Evolutionary conservation across 2,888 invertebrate species (phyloP).

Genomic region (Boloria euphrosyne): DNA sequence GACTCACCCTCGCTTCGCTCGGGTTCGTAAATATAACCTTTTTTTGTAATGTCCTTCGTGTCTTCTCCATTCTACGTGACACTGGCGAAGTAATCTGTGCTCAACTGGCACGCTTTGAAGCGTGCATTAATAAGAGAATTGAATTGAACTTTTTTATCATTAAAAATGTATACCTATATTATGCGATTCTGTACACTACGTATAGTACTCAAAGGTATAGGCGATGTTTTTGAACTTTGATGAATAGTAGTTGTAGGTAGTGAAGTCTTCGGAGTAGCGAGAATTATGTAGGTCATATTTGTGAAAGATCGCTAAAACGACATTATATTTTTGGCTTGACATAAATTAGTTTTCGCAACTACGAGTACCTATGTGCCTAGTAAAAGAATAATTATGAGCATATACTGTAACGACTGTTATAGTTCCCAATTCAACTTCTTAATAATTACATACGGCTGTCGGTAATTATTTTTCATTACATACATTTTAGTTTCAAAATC

Average conservation of each 20-base stretch:
- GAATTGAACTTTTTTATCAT: no score
- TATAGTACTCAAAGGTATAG: background rate
- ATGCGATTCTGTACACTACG: no score
- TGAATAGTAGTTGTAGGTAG: background rate
- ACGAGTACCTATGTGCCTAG: background rate
- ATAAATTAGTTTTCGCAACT: conserved; percentile 24
- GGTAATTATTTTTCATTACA: background rate
- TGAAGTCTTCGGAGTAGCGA: conserved; percentile 1
- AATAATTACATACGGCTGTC: background rate
- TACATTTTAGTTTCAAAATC: background rate
- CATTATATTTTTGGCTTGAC: conserved; percentile 28
- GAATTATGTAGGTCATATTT: conserved; percentile 21
- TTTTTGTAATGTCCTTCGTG: no score
- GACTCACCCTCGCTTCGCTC: no score
- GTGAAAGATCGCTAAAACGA: conserved; percentile 9
- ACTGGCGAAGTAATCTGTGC: no score
- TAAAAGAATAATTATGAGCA: background rate
- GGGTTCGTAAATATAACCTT: no score
- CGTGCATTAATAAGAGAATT: no score
- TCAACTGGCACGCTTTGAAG: no score
- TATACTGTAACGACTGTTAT: conserved; percentile 1
- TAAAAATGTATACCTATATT: no score
- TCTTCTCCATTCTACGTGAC: no score
- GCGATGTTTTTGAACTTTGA: background rate
- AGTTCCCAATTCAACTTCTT: conserved; percentile 6